phyloP scores from a whole-genome alignment of 37 sponge, comb jelly and placozoan genomes.

The Mnemiopsis leidyi region DNA sequence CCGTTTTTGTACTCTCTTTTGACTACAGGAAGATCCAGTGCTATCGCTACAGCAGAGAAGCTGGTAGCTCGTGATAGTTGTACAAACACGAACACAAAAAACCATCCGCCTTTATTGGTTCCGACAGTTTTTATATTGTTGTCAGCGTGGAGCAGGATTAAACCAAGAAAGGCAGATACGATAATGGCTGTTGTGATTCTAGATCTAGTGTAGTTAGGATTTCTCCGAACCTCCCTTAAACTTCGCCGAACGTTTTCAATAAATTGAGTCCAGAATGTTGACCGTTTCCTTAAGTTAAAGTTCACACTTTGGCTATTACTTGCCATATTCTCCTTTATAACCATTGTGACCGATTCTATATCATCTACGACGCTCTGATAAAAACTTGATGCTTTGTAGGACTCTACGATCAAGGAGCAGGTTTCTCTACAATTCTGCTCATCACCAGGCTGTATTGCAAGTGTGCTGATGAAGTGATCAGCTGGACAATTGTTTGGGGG shows the following conservation, averaged over 20 bases:
- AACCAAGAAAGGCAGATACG: neutral
- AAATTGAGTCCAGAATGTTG: neutral
- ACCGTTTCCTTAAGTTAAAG: neutral
- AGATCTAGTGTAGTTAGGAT: neutral
- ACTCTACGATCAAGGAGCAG: neutral
- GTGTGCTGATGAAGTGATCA: slow-evolving; percentile 21
- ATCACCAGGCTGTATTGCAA: neutral
- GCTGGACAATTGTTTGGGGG: neutral
- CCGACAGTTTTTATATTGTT: slow-evolving; percentile 4
- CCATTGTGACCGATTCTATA: neutral
- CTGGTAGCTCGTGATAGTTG: neutral
- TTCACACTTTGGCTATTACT: neutral
- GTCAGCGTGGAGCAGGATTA: neutral
- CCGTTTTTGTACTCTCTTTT: slow-evolving; percentile 7
- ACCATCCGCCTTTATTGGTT: neutral
- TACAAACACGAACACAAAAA: neutral
- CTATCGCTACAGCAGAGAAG: neutral
- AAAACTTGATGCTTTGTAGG: neutral
- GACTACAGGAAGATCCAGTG: neutral
- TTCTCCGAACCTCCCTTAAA: neutral
- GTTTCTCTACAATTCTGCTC: neutral
- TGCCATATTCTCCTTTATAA: neutral
- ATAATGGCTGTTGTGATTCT: neutral
- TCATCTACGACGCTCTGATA: neutral
- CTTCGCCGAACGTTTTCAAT: neutral